Evolutionary conservation across 1,140 invertebrate genomes (phyloP).

Genomic region (Pogonus chalceus): DNA sequence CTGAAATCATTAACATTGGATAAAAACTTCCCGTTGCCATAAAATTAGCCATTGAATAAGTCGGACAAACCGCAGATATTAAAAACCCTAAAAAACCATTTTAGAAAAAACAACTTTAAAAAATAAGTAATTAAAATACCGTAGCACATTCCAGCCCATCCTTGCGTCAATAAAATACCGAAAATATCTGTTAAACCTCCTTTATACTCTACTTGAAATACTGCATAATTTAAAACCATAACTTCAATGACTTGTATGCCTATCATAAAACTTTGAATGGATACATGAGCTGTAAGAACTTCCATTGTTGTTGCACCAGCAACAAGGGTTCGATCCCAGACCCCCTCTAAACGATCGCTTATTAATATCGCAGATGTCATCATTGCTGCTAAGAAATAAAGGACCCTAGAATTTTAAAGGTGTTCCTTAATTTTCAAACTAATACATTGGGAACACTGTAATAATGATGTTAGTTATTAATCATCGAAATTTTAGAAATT

Average conservation of each 20-base stretch:
- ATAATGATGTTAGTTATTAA: too few relatives aligned
- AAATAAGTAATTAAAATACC: conserved; percentile 21
- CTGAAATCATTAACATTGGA: conserved; percentile 71
- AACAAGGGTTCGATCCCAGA: conserved; percentile 64
- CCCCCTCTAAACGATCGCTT: conserved; percentile 66
- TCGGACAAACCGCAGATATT: conserved; percentile 65
- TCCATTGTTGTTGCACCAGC: conserved; percentile 50
- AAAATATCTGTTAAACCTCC: conserved; percentile 34
- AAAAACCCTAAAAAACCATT: conserved; percentile 50
- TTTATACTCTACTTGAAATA: conserved; percentile 35
- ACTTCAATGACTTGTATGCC: conserved; percentile 43
- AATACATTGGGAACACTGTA: too few relatives aligned
- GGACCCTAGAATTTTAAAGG: conserved; percentile 55
- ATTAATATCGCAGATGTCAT: conserved; percentile 73
- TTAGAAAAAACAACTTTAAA: neutral
- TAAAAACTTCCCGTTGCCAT: conserved; percentile 78
- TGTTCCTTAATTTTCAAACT: too few relatives aligned
- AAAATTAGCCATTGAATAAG: conserved; percentile 73
- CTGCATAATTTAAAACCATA: conserved; percentile 40
- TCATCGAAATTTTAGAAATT: too few relatives aligned
- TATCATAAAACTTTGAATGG: conserved; percentile 63
- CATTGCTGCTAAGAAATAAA: conserved; percentile 68
- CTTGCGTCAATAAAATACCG: conserved; percentile 36
- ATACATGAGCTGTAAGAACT: conserved; percentile 58
- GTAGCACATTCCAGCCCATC: conserved; percentile 43